Evolutionary conservation across 2,797 vertebrate species (phyloP), one percentile per base, ranked within the genome.

Genomic region (Thunnus albacares): DNA sequence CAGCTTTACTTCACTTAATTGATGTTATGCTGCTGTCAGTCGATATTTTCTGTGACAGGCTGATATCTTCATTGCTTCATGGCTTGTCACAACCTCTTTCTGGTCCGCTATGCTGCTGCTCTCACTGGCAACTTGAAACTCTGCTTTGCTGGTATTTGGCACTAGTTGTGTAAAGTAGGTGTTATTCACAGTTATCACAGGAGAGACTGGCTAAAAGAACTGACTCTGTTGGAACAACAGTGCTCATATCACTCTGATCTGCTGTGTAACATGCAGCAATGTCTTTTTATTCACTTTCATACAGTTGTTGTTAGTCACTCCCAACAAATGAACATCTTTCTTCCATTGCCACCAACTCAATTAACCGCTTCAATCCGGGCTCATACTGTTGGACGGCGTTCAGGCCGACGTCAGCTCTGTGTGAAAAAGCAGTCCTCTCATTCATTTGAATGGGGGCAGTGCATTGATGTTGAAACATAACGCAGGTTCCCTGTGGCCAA

Each of bases 161-260:
- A 67, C 61, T 61, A 0, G 24, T 45, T 68, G 65, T 74, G 77
- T 35, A 22, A 59, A 83, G 56, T 26, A 75, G 66, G n/a, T 61
- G 66, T 74, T 61, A 24, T 61, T 80, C 53, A 59, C 67, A 30
- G 57, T 6, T 43, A 14, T 71, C 30, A 20, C 61, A 62, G 55
- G 26, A 79, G 47, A 47, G 47, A 47, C 55, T 10, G 56, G 6
- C 5, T 20, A 26, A 65, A 38, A 10, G 5, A 52, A 65, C 24
- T 4, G 28, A 33, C 30, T 33, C 30, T 33, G 30, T 33, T 20
- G 12, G 33, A 65, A 65, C 55, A 26, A 35, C 11, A 26, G 1
- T 6, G 22, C 68, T 64, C 43, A 30, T 57, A 28, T 62, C 35
- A 35, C 45, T 71, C 51, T 26, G 45, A 33, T 18, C 43, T 20